These are phyloP conservation scores for Pitta sordida DNA, from an alignment of 2,113 vertebrate genomes.

Conservation along the genomic window DNA sequence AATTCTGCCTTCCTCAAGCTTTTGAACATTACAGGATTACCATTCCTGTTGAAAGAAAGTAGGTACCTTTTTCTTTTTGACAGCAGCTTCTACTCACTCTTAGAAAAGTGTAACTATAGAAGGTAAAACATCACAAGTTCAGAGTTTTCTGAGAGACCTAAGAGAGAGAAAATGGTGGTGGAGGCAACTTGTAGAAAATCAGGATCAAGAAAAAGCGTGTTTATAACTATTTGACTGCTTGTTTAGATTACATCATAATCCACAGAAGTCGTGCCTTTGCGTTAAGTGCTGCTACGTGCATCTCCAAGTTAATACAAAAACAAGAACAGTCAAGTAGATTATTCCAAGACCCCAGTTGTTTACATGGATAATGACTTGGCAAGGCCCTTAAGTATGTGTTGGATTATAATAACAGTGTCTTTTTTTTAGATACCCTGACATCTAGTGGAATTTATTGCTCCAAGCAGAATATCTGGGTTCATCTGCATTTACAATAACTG, in stretches of 20 bases:
- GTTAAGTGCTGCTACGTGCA: background rate
- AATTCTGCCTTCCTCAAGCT: background rate
- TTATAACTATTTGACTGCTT: background rate
- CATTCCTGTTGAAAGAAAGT: background rate
- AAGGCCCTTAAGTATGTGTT: background rate
- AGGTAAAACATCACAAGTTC: background rate
- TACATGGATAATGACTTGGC: background rate
- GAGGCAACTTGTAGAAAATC: background rate
- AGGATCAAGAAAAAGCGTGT: background rate
- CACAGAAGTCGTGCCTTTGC: background rate
- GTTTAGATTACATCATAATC: background rate
- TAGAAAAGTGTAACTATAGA: background rate
- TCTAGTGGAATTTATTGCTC: constrained; percentile 1
- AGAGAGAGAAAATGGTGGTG: background rate
- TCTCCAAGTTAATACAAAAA: background rate
- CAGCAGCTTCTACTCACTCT: background rate
- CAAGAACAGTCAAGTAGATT: background rate
- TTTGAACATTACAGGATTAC: background rate
- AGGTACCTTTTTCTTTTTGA: background rate
- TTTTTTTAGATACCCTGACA: constrained; percentile 34
- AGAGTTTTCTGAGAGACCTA: background rate
- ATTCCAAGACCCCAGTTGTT: background rate
- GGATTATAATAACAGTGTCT: background rate
- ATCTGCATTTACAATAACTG: background rate
- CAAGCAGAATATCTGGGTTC: background rate